phyloP scores from a whole-genome alignment of 2,113 vertebrate genomes.

The Ptyas mucosa region DNA sequence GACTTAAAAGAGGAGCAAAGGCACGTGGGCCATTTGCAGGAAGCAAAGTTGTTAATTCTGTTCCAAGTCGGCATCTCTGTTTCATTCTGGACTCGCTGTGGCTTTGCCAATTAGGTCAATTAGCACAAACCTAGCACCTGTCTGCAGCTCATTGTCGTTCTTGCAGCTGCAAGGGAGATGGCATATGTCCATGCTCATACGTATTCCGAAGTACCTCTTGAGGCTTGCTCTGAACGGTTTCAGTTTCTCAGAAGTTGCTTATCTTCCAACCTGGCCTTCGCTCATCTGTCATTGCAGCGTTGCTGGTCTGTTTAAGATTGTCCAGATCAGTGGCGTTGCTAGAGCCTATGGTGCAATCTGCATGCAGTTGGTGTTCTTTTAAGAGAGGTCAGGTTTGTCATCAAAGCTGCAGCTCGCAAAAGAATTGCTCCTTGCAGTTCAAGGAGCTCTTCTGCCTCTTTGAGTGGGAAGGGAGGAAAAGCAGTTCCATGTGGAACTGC shows the following conservation, averaged over 20 bases:
- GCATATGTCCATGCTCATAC: neutral
- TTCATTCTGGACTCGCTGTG: too few species aligned
- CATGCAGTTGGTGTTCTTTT: neutral
- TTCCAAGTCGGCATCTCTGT: too few species aligned
- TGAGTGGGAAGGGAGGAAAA: neutral
- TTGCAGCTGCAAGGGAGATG: neutral
- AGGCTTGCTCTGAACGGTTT: neutral
- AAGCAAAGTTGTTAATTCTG: too few species aligned
- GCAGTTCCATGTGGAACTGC: too few species aligned
- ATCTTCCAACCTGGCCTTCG: neutral
- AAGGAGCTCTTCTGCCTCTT: neutral
- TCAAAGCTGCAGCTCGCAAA: neutral
- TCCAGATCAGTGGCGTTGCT: neutral
- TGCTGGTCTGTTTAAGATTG: neutral
- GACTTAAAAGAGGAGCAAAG: too few species aligned
- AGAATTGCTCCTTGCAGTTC: neutral
- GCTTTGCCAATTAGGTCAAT: too few species aligned
- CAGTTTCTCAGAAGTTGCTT: neutral
- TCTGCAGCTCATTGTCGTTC: neutral
- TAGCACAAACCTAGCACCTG: neutral
- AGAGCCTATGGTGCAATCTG: too few species aligned
- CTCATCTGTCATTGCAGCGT: neutral
- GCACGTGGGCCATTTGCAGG: too few species aligned
- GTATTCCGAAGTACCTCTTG: neutral
- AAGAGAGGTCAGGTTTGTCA: too few species aligned